Evolutionary conservation across 2,797 vertebrate species (phyloP).

Genomic region (Pelodytes ibericus): DNA sequence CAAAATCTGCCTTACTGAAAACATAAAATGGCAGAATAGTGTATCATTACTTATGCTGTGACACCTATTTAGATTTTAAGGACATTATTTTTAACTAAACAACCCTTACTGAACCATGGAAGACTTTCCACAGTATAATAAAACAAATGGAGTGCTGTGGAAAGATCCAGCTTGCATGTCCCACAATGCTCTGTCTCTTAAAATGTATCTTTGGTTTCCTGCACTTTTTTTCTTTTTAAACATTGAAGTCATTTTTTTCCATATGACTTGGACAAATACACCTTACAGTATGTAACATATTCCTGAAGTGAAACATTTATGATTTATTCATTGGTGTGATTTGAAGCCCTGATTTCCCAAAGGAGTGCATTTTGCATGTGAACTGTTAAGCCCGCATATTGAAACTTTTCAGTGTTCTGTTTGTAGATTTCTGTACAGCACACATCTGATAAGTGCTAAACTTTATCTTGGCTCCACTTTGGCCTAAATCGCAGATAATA

Average conservation of each 20-base stretch:
- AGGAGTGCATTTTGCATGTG: constrained; percentile 36
- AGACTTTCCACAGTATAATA: too few relatives aligned
- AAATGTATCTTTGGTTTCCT: too few relatives aligned
- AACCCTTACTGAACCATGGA: too few relatives aligned
- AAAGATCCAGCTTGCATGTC: too few relatives aligned
- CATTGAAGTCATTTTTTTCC: constrained; percentile 21
- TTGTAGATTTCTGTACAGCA: too few relatives aligned
- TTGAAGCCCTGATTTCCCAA: constrained; percentile 44
- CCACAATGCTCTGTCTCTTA: too few relatives aligned
- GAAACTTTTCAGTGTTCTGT: not conserved
- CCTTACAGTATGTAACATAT: constrained; percentile 16
- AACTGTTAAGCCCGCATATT: constrained; percentile 15
- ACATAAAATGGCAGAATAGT: not conserved
- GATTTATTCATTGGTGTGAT: constrained; percentile 44
- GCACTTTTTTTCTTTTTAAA: constrained; percentile 4
- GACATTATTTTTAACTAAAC: not conserved
- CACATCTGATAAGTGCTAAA: too few relatives aligned
- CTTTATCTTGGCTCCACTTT: too few relatives aligned
- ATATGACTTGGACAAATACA: constrained; percentile 24
- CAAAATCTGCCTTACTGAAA: not conserved
- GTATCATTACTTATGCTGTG: not conserved
- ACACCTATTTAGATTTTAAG: constrained; percentile 1
- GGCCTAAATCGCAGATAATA: too few relatives aligned
- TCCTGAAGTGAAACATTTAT: constrained; percentile 40
- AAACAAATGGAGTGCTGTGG: too few relatives aligned